phyloP scores from a whole-genome alignment of 1,140 invertebrate species.

The Calliphora vicina region DNA sequence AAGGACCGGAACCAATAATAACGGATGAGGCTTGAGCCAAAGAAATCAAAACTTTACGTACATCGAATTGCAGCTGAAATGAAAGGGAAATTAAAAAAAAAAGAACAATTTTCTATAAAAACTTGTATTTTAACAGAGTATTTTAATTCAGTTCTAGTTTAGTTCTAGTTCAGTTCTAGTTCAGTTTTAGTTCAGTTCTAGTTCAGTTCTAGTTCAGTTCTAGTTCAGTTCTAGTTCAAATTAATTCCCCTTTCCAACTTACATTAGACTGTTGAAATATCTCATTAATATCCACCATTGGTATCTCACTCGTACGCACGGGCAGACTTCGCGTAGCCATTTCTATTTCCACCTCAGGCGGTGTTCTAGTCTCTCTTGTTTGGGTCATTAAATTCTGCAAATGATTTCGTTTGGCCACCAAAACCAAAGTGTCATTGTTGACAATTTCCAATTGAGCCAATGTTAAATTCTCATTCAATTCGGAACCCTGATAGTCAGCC shows the following conservation, averaged over 20 bases:
- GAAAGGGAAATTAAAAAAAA: not conserved
- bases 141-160: no score
- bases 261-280: slow-evolving; percentile 62
- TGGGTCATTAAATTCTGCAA: slow-evolving; percentile 45
- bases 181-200: no score
- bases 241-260: slow-evolving; percentile 30
- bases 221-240: no score
- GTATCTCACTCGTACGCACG: slow-evolving; percentile 42
- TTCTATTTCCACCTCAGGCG: slow-evolving; percentile 53
- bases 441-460: slow-evolving; percentile 50
- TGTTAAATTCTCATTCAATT: slow-evolving; percentile 52
- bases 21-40: slow-evolving; percentile 58
- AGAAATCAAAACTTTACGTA: slow-evolving; percentile 60
- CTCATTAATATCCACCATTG: slow-evolving; percentile 60
- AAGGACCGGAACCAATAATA: slow-evolving; percentile 58
- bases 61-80: slow-evolving; percentile 59
- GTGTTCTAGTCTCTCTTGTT: slow-evolving; percentile 50
- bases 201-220: no score
- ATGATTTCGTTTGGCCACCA: slow-evolving; percentile 48
- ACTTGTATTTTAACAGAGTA: no score
- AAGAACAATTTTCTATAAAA: no score
- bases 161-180: no score
- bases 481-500: slow-evolving; percentile 53
- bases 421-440: slow-evolving; percentile 55
- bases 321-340: slow-evolving; percentile 51